These are phyloP conservation scores for Deroplatys truncata DNA, from an alignment of 2,888 invertebrate species.

Conservation along the genomic window DNA sequence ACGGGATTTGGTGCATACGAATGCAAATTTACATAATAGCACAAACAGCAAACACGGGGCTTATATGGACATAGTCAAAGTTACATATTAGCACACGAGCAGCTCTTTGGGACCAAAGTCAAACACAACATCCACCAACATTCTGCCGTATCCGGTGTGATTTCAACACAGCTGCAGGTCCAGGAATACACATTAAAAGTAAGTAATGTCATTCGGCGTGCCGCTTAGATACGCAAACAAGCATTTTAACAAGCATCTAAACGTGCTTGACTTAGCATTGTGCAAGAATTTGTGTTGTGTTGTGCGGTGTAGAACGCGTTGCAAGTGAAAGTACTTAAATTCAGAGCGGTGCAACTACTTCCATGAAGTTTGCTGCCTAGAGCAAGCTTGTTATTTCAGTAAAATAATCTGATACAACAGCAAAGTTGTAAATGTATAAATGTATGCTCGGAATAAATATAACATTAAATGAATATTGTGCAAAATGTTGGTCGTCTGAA, in stretches of 20 bases:
- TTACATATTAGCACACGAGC: slow-evolving; percentile 5
- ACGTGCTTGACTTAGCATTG: too few species aligned
- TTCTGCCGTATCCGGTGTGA: neutral
- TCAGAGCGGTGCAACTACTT: too few species aligned
- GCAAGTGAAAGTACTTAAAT: too few species aligned
- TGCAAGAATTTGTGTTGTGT: too few species aligned
- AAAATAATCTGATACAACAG: too few species aligned
- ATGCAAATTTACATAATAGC: neutral
- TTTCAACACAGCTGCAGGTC: neutral
- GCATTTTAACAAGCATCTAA: neutral
- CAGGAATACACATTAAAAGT: neutral
- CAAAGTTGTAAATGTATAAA: too few species aligned
- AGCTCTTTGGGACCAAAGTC: neutral
- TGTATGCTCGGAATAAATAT: too few species aligned
- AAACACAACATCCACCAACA: neutral
- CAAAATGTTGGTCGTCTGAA: too few species aligned
- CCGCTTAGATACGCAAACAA: neutral
- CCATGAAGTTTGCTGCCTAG: too few species aligned
- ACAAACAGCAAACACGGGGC: slow-evolving; percentile 1
- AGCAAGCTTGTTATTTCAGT: too few species aligned
- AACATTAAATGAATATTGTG: too few species aligned
- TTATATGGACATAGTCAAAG: neutral
- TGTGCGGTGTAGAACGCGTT: too few species aligned
- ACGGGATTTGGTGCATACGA: neutral
- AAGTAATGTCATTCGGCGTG: neutral